phyloP scores from a whole-genome alignment of 2,888 invertebrate genomes.

The Lordiphosa fenestrarum region DNA sequence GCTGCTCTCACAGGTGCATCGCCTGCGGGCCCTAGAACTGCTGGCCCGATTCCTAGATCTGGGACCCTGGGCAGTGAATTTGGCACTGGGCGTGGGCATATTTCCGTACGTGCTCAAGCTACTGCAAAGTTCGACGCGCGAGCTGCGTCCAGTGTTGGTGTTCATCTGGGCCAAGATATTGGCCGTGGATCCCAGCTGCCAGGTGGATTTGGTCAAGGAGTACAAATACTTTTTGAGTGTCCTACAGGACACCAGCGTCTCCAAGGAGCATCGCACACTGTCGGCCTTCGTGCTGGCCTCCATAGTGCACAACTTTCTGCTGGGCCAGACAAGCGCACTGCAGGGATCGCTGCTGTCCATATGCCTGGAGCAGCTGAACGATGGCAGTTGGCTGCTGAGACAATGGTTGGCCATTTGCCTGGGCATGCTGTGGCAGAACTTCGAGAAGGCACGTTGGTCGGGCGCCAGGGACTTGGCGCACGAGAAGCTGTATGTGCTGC shows the following conservation, averaged over 20 bases:
- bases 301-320: slow-evolving; percentile 93
- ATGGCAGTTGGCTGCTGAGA: slow-evolving; percentile 85
- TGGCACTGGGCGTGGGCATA: slow-evolving; percentile 97
- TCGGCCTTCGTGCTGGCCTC: slow-evolving; percentile 97
- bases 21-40: slow-evolving; percentile 95
- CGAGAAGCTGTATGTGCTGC: slow-evolving; percentile 92
- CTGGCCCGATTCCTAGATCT: slow-evolving; percentile 96
- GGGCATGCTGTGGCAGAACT: slow-evolving; percentile 92
- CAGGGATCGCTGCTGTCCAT: slow-evolving; percentile 94
- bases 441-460: slow-evolving; percentile 94
- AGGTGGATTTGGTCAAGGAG: slow-evolving; percentile 96
- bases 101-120: slow-evolving; percentile 99
- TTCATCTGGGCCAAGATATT: slow-evolving; percentile 99
- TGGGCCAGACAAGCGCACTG: slow-evolving; percentile 94
- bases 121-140: slow-evolving; percentile 95
- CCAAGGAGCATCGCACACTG: slow-evolving; percentile 93
- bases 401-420: slow-evolving; percentile 97
- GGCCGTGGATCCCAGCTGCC: slow-evolving; percentile 97
- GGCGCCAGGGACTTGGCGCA: slow-evolving; percentile 98
- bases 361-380: slow-evolving; percentile 93
- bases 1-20: slow-evolving; percentile 87
- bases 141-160: slow-evolving; percentile 94
- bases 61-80: slow-evolving; percentile 97
- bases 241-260: slow-evolving; percentile 91
- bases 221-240: slow-evolving; percentile 97